Evolutionary conservation across 2,113 vertebrate genomes (phyloP).

Genomic region (Callopanchax toddi): DNA sequence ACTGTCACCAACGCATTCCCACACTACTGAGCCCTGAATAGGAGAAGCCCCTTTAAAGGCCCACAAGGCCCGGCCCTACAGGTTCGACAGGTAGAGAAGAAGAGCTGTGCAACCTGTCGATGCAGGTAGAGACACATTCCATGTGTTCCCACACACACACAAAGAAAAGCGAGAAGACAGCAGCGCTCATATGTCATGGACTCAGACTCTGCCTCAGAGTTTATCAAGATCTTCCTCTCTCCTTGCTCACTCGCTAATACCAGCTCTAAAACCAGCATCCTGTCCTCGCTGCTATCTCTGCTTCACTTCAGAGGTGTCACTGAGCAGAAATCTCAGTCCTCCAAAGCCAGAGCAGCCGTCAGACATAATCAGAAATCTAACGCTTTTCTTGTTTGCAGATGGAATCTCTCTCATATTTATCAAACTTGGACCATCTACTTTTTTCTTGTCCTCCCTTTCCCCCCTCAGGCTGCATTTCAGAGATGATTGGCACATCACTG

Average conservation of each 20-base stretch:
- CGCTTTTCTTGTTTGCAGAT: slow-evolving; percentile 63
- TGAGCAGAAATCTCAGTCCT: slow-evolving; percentile 44
- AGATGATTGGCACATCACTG: slow-evolving; percentile 70
- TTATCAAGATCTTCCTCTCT: slow-evolving; percentile 43
- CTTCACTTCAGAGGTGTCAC: slow-evolving; percentile 42
- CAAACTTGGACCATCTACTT: slow-evolving; percentile 25
- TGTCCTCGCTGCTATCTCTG: slow-evolving; percentile 23
- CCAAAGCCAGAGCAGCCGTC: slow-evolving; percentile 48
- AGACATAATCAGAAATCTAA: slow-evolving; percentile 64
- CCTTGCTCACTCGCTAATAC: slow-evolving; percentile 33
- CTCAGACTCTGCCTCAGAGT: slow-evolving; percentile 20
- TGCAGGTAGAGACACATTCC: slow-evolving; percentile 75
- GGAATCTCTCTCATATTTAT: slow-evolving; percentile 67
- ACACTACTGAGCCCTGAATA: slow-evolving; percentile 22
- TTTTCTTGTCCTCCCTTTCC: slow-evolving; percentile 3
- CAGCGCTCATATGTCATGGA: not conserved
- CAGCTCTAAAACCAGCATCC: slow-evolving; percentile 23
- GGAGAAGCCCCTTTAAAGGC: slow-evolving; percentile 15
- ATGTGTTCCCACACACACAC: slow-evolving; percentile 32
- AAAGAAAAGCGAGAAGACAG: not conserved
- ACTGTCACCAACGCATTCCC: slow-evolving; percentile 26
- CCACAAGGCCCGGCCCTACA: slow-evolving; percentile 63
- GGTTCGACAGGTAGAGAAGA: slow-evolving; percentile 66
- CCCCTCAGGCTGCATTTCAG: slow-evolving; percentile 42
- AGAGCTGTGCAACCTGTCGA: slow-evolving; percentile 66